phyloP scores from a whole-genome alignment of 2,888 invertebrate species.

The Trissolcus japonicus region DNA sequence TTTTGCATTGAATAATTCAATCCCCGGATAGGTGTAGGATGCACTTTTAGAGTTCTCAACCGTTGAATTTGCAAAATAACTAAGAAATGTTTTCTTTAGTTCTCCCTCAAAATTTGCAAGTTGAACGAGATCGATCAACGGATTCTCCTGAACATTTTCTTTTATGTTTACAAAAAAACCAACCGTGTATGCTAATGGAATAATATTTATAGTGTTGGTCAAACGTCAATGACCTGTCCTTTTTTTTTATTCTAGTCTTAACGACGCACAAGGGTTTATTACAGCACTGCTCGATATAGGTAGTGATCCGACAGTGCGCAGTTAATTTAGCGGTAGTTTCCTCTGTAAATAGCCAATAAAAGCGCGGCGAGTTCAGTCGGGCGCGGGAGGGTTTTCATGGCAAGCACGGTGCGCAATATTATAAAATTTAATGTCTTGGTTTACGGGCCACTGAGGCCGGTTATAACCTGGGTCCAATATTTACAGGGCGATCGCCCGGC shows the following conservation, averaged over 20 bases:
- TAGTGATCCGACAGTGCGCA: constrained; percentile 74
- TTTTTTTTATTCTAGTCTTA: constrained; percentile 66
- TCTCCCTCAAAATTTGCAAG: too few species aligned
- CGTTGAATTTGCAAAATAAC: too few species aligned
- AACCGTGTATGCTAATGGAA: constrained; percentile 33
- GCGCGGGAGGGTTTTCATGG: constrained; percentile 59
- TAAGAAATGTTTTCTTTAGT: too few species aligned
- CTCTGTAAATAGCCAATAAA: constrained; percentile 77
- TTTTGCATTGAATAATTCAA: too few species aligned
- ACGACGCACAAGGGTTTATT: constrained; percentile 59
- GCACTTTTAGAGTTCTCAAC: too few species aligned
- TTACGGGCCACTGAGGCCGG: constrained; percentile 73
- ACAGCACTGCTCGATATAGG: constrained; percentile 65
- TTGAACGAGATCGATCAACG: too few species aligned
- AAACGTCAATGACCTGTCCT: constrained; percentile 59
- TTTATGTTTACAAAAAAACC: constrained; percentile 12
- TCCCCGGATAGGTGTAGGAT: too few species aligned
- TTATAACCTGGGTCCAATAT: constrained; percentile 73
- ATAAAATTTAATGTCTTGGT: constrained; percentile 77
- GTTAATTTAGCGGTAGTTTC: constrained; percentile 76
- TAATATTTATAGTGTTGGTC: constrained; percentile 41
- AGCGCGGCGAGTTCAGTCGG: constrained; percentile 65
- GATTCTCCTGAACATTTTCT: too few species aligned
- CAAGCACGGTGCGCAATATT: constrained; percentile 72
- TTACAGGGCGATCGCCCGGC: constrained; percentile 72